phyloP scores from a whole-genome alignment of 1,140 invertebrate genomes.

The Drosophila subpulchrella region DNA sequence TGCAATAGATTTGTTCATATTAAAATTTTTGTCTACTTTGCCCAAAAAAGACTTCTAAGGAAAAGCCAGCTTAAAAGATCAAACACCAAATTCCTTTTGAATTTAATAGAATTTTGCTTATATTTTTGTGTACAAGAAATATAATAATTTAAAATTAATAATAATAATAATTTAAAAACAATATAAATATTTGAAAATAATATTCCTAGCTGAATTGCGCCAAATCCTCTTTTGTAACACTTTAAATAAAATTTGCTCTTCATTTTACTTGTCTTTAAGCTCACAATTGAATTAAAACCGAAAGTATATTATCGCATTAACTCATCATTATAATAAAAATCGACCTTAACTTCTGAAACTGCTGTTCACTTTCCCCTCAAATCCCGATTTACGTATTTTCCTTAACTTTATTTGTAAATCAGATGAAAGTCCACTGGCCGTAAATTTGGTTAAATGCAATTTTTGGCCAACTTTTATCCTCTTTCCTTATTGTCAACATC shows the following conservation, averaged over 20 bases:
- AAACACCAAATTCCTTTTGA: too few relatives aligned
- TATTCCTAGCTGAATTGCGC: too few relatives aligned
- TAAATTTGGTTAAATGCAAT: constrained; percentile 21
- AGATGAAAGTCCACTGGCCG: constrained; percentile 17
- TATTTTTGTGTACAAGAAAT: too few relatives aligned
- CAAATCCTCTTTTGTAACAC: too few relatives aligned
- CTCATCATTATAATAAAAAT: constrained; percentile 4
- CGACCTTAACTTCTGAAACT: constrained; percentile 17
- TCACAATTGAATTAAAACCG: background rate
- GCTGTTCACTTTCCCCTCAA: constrained; percentile 36
- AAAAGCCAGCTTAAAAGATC: background rate
- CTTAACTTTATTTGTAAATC: constrained; percentile 27
- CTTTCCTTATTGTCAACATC: constrained; percentile 15
- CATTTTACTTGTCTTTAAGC: background rate
- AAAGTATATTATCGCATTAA: constrained; percentile 3
- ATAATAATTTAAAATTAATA: too few relatives aligned
- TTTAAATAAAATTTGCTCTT: too few relatives aligned
- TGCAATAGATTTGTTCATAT: background rate
- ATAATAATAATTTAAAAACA: too few relatives aligned
- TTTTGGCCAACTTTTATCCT: constrained; percentile 24
- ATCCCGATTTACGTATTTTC: constrained; percentile 21
- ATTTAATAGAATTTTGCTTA: too few relatives aligned
- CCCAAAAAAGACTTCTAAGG: background rate
- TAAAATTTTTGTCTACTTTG: background rate
- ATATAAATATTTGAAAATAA: too few relatives aligned